These are phyloP conservation scores for Caiman crocodilus DNA, from an alignment of 2,797 vertebrate species.

Conservation along the genomic window DNA sequence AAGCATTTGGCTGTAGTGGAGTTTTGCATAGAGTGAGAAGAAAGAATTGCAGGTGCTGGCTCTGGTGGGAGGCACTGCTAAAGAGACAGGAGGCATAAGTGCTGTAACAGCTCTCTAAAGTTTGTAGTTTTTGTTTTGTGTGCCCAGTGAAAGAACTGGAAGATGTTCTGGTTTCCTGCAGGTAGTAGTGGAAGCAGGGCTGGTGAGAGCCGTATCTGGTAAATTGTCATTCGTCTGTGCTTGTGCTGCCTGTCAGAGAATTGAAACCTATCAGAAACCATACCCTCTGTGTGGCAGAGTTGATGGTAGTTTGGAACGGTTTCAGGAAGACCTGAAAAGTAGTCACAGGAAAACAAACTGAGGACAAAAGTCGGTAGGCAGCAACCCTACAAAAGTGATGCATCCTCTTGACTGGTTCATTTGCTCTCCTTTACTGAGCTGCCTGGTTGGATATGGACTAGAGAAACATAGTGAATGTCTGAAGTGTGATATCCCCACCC, in stretches of 20 bases:
- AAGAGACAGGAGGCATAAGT: neutral
- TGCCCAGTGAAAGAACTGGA: neutral
- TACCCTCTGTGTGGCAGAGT: no score
- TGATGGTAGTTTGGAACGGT: neutral
- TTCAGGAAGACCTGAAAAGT: no score
- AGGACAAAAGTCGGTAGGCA: no score
- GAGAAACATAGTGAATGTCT: neutral
- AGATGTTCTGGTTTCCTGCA: neutral
- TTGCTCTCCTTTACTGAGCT: neutral
- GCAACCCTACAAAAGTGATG: neutral
- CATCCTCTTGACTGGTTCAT: neutral
- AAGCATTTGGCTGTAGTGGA: neutral
- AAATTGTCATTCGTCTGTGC: neutral
- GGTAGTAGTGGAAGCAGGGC: neutral
- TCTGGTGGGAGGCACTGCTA: neutral
- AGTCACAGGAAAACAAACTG: no score
- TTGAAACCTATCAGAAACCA: no score
- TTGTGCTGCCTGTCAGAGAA: neutral
- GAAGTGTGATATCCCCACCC: neutral
- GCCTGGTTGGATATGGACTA: neutral
- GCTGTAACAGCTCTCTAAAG: neutral
- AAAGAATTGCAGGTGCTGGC: neutral
- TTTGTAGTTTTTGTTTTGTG: neutral
- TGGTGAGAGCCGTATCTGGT: neutral
- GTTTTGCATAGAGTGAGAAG: neutral